A percentile compares a stretch with the other conserved stretches of the same genome.
These are phyloP conservation scores for Accipiter virgatus DNA, from an alignment of 2,113 vertebrate species.

Conservation along the genomic window DNA sequence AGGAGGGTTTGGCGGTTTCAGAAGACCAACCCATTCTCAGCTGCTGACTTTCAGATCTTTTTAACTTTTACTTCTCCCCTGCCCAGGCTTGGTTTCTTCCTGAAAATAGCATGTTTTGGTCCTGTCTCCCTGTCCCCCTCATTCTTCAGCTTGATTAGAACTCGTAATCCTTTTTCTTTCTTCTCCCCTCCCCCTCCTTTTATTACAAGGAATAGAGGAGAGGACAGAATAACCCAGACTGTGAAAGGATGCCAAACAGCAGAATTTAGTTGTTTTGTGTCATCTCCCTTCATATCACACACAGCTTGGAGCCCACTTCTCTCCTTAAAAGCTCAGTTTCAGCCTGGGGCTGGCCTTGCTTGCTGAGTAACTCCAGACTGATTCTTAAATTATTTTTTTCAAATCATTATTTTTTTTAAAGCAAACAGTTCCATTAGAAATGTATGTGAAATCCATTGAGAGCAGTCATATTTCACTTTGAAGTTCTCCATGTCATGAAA, in stretches of 20 bases:
- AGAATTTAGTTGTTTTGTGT: neutral
- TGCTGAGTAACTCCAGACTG: neutral
- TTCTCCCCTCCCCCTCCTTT: accelerated
- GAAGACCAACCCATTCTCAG: neutral
- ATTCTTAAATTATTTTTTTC: neutral
- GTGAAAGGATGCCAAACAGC: neutral
- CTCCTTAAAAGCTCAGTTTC: neutral
- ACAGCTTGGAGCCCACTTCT: neutral
- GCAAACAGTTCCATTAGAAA: neutral
- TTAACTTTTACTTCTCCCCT: neutral
- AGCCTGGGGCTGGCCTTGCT: neutral
- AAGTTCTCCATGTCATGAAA: neutral
- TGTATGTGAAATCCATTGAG: neutral
- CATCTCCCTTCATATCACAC: neutral
- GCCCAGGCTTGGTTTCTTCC: neutral
- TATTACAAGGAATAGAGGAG: neutral
- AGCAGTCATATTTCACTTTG: neutral
- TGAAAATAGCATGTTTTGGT: neutral
- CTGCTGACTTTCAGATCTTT: neutral
- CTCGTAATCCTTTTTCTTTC: neutral
- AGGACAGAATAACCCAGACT: neutral
- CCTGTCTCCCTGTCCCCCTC: neutral
- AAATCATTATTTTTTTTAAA: neutral
- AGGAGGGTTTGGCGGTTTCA: neutral
- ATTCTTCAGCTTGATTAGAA: neutral